Percentiles rank a stretch among this genome's conserved stretches.
phyloP scores from a whole-genome alignment of 2,797 vertebrate genomes.

The Acestrorhynchus altus region DNA sequence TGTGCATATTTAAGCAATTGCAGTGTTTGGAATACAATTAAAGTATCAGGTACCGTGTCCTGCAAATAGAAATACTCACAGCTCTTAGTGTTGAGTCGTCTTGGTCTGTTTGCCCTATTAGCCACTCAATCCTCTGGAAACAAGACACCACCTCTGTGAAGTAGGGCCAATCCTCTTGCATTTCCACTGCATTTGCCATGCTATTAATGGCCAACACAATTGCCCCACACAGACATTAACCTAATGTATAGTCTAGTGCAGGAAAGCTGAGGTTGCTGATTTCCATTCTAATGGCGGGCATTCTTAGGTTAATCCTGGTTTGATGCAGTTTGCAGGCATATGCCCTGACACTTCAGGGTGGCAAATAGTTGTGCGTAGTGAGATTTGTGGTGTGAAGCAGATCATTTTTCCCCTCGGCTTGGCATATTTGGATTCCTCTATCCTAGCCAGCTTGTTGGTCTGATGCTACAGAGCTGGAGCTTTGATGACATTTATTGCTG shows the following conservation, averaged over 20 bases:
- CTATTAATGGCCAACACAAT: conserved; percentile 70
- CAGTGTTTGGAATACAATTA: conserved; percentile 10
- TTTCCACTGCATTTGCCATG: conserved; percentile 76
- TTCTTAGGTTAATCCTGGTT: conserved; percentile 77
- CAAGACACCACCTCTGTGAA: conserved; percentile 35
- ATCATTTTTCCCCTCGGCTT: conserved; percentile 69
- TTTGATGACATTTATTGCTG: conserved; percentile 50
- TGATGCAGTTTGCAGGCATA: conserved; percentile 75
- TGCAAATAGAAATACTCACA: background rate
- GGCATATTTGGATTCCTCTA: conserved; percentile 56
- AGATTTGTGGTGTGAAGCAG: conserved; percentile 69
- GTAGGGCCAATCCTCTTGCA: conserved; percentile 51
- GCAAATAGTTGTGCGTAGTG: conserved; percentile 69
- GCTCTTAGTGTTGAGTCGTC: conserved; percentile 33
- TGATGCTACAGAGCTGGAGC: conserved; percentile 23
- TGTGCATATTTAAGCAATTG: background rate
- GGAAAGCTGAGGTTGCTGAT: conserved; percentile 72
- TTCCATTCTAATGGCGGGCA: conserved; percentile 77
- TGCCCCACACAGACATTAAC: conserved; percentile 68
- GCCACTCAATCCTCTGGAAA: conserved; percentile 58
- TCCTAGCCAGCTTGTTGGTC: conserved; percentile 45
- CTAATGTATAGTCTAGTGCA: conserved; percentile 72
- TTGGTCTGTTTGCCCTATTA: conserved; percentile 56
- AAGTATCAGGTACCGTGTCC: conserved; percentile 3
- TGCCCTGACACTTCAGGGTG: conserved; percentile 69